These are phyloP conservation scores for Halichondria panicea DNA, from an alignment of 37 sponge, comb jelly and placozoan species.

Conservation along the genomic window DNA sequence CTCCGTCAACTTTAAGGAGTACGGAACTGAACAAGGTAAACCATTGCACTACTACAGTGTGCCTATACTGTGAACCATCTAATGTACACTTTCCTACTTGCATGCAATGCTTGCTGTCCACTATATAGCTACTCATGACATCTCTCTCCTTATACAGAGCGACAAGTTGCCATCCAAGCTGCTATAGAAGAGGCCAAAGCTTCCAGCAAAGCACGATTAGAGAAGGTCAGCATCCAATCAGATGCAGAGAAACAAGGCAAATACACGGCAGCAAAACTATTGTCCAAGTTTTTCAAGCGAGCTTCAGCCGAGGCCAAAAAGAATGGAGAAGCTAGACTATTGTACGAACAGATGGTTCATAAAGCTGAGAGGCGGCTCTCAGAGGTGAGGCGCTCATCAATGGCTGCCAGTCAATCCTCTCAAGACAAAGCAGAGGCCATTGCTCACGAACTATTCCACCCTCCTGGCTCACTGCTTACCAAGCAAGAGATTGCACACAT, in stretches of 20 bases:
- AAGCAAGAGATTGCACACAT: conserved; percentile 36
- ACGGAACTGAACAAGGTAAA: neutral
- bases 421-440: conserved; percentile 37
- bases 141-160: no score
- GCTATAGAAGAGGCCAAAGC: conserved; percentile 32
- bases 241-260: conserved; percentile 10
- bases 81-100: neutral
- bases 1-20: neutral
- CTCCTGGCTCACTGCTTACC: conserved; percentile 54
- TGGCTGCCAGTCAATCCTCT: neutral
- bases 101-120: neutral
- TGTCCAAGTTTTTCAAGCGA: conserved; percentile 41
- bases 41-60: neutral
- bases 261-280: conserved; percentile 5
- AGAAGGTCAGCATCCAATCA: neutral
- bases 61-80: neutral
- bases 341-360: conserved; percentile 45
- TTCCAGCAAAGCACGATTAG: neutral
- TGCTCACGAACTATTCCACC: conserved; percentile 54
- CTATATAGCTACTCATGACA: no score
- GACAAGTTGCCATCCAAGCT: neutral
- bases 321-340: conserved; percentile 22
- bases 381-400: neutral
- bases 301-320: conserved; percentile 40
- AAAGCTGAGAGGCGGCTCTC: conserved; percentile 47